phyloP scores from a whole-genome alignment of 2,113 vertebrate species.

The Atractosteus spatula region DNA sequence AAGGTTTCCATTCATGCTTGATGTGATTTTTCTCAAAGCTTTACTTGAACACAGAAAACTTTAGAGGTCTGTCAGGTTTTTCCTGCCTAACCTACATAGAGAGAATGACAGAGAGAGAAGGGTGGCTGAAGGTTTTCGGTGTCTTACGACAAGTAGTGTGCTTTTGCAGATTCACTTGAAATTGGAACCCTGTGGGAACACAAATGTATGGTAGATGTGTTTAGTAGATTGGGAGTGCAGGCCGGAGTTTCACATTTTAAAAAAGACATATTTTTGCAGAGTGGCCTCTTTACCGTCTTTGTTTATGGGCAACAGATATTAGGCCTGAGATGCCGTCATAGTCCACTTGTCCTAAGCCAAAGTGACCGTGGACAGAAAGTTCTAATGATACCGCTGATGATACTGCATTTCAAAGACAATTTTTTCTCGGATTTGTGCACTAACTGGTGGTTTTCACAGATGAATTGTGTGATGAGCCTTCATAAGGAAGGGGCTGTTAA shows the following conservation, averaged over 20 bases:
- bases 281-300: too few species aligned
- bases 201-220: slow-evolving; percentile 54
- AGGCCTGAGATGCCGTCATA: too few species aligned
- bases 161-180: slow-evolving; percentile 59
- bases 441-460: too few species aligned
- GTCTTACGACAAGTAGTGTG: slow-evolving; percentile 45
- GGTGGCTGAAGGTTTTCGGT: slow-evolving; percentile 30
- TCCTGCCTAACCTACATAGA: slow-evolving; percentile 58
- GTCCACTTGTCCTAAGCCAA: too few species aligned
- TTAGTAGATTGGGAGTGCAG: slow-evolving; percentile 9
- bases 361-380: too few species aligned
- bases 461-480: too few species aligned
- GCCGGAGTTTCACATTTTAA: neutral
- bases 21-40: slow-evolving; percentile 36
- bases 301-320: too few species aligned
- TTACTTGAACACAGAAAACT: slow-evolving; percentile 41
- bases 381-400: too few species aligned
- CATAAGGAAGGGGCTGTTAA: too few species aligned
- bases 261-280: too few species aligned
- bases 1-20: slow-evolving; percentile 45
- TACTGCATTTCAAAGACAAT: too few species aligned
- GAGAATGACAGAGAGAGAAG: slow-evolving; percentile 34
- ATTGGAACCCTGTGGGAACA: slow-evolving; percentile 72
- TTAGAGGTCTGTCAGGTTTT: slow-evolving; percentile 60
- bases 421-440: too few species aligned